Evolutionary conservation across 2,888 invertebrate species (phyloP).

Genomic region (Herminia tarsipennalis): DNA sequence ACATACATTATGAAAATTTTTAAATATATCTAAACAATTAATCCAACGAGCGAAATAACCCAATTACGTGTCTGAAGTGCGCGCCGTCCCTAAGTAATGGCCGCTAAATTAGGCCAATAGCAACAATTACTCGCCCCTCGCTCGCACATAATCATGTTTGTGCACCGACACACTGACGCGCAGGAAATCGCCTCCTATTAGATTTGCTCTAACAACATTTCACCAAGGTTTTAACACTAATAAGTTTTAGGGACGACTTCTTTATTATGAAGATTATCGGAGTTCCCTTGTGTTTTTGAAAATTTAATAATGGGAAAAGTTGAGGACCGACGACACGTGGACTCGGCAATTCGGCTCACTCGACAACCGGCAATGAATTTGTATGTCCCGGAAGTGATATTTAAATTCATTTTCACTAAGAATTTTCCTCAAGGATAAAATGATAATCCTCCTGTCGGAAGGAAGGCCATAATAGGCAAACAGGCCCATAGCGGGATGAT

Average conservation of each 20-base stretch:
- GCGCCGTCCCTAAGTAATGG: conserved; percentile 38
- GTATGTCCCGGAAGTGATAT: conserved; percentile 37
- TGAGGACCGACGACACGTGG: conserved; percentile 37
- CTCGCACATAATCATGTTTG: conserved; percentile 45
- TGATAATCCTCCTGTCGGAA: conserved; percentile 30
- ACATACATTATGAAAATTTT: no score
- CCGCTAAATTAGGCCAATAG: conserved; percentile 46
- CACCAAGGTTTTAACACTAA: conserved; percentile 34
- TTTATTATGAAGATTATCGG: conserved; percentile 44
- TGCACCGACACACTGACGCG: conserved; percentile 17
- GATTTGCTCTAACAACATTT: conserved; percentile 45
- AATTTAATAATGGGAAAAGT: conserved; percentile 53
- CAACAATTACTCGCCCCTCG: conserved; percentile 38
- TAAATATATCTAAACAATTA: no score
- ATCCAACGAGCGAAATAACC: conserved; percentile 25
- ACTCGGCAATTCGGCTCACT: conserved; percentile 22
- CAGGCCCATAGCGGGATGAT: conserved; percentile 23
- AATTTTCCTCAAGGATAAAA: conserved; percentile 31
- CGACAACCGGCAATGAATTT: conserved; percentile 35
- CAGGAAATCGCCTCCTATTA: conserved; percentile 36
- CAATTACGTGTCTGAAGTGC: conserved; percentile 30
- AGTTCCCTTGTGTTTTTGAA: conserved; percentile 21
- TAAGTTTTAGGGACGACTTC: conserved; percentile 22
- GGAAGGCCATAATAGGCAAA: conserved; percentile 28
- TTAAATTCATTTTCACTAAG: conserved; percentile 41